These are phyloP conservation scores for Ornithorhynchus anatinus DNA, from an alignment of 2,113 vertebrate genomes.

Conservation along the genomic window DNA sequence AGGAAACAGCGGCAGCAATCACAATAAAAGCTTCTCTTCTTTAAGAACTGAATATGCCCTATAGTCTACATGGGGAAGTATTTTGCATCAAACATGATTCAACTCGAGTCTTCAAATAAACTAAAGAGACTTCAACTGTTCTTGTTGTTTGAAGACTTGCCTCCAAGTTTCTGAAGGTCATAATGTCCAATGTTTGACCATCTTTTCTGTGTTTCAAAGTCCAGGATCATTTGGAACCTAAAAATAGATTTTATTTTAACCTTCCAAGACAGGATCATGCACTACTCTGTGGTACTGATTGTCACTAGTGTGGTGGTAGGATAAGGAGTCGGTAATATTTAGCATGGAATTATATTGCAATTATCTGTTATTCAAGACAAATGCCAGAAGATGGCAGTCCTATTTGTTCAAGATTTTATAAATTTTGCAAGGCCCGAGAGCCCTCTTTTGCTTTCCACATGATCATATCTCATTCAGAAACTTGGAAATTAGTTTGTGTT, in stretches of 20 bases:
- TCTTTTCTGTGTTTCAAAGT: background rate
- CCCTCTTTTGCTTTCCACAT: constrained; percentile 47
- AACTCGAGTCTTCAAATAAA: constrained; percentile 9
- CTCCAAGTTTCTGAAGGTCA: constrained; percentile 8
- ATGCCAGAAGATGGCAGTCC: constrained; percentile 52
- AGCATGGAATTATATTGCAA: background rate
- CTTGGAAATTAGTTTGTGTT: constrained; percentile 54
- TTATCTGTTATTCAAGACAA: constrained; percentile 34
- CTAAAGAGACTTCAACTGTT: background rate
- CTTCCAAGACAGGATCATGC: background rate
- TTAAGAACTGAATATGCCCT: too few species aligned
- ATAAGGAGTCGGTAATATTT: background rate
- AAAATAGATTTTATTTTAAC: background rate
- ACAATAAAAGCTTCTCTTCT: background rate
- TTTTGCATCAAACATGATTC: constrained; percentile 13
- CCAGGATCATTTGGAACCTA: constrained; percentile 16
- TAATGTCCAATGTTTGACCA: background rate
- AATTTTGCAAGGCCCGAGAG: constrained; percentile 54
- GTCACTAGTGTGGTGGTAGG: too few species aligned
- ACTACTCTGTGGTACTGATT: background rate
- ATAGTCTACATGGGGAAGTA: background rate
- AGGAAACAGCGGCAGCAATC: background rate
- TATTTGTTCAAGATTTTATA: constrained; percentile 42
- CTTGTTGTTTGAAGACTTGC: background rate
- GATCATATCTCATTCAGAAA: constrained; percentile 51